These are phyloP conservation scores for Phaonia tiefii DNA, from an alignment of 2,888 invertebrate species.

Conservation along the genomic window DNA sequence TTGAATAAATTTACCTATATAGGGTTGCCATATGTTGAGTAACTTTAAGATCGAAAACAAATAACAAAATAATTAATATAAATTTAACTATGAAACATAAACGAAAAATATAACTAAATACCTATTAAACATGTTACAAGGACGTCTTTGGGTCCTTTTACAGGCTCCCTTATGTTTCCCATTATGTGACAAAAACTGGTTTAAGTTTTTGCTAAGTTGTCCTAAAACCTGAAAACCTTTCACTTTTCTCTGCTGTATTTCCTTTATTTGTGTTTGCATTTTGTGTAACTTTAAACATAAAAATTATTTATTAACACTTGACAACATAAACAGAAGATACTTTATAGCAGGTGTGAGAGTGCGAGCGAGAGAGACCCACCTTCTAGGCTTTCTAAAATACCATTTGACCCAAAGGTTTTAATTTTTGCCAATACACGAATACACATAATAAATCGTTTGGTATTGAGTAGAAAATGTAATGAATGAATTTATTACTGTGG, in stretches of 20 bases:
- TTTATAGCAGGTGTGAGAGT: too few relatives aligned
- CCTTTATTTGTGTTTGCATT: neutral
- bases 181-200: too few relatives aligned
- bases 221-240: neutral
- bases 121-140: too few relatives aligned
- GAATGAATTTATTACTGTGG: too few relatives aligned
- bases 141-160: too few relatives aligned
- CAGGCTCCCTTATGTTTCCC: too few relatives aligned
- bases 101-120: too few relatives aligned
- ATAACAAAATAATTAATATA: too few relatives aligned
- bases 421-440: neutral
- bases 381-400: neutral
- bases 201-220: neutral
- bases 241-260: neutral
- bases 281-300: neutral
- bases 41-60: too few relatives aligned
- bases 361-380: too few relatives aligned
- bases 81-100: too few relatives aligned
- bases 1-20: neutral
- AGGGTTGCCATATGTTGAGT: neutral
- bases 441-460: neutral
- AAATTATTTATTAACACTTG: slow-evolving; percentile 4
- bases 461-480: neutral
- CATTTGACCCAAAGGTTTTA: neutral
- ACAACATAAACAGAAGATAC: neutral